Base-by-base conservation (phyloP, 2,113 vertebrate species). In the Chloroceryle aenea region DNA sequence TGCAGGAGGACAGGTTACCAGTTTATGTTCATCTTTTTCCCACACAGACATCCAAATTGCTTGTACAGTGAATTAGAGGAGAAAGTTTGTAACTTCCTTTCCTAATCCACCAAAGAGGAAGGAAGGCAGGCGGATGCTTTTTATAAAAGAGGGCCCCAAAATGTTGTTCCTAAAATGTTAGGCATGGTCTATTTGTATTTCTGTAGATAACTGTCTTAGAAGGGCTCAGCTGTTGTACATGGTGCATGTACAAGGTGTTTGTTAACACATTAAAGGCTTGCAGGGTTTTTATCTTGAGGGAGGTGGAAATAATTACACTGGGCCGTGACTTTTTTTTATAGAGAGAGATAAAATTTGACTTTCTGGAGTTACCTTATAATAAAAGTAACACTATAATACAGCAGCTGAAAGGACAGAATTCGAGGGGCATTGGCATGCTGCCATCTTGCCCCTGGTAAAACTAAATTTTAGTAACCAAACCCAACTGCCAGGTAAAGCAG, bases 151-250 rank as follows among this genome's bases (percentile, higher is more conserved):
- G 48, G 93, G 73, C 88, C 82, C 62, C 27, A 89, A 96, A 94
- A 93, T 87, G 88, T 95, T 92, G 42, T 97, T 97, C 93, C 93
- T 96, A 96, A 96, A 96, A 95, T 95, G 64, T 93, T 97, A 96
- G 96, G 96, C 83, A 64, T 88, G 80, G 0, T 97, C 25, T 93
- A 85, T 93, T 96, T 96, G 78, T 94, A 96, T 96, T 95, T 93
- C 88, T 96, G 52, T 84, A 94, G 90, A 69, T 96, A 93, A 22
- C 92, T 92, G 95, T 78, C 72, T 34, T 72, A 92, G 96, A 97
- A 97, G 96, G 97, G 96, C 96, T 97, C 76, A 88, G 75, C 76
- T 92, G 21, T 64, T 92, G 96, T 96, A 95, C 95, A 93, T 53
- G 56, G 85, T 92, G 53, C 76, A 86, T 93, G 95, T 96, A 94